Evolutionary conservation across 1,140 invertebrate genomes (phyloP).

Genomic region (Neodiprion virginianus): DNA sequence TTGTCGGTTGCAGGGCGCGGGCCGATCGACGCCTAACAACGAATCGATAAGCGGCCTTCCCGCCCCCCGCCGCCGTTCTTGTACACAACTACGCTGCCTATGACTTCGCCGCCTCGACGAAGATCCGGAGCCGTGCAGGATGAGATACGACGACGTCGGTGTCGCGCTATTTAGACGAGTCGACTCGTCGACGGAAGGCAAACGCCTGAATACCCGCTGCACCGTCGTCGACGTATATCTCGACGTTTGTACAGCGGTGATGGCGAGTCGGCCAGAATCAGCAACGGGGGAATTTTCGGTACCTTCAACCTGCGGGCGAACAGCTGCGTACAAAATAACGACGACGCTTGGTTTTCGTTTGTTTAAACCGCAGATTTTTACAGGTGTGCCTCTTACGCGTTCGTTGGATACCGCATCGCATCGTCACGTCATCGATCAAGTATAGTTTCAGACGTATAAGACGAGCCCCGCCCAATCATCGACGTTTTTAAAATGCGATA

Average conservation of each 20-base stretch:
- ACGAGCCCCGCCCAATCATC: too few species aligned
- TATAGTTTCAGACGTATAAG: too few species aligned
- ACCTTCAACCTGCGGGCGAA: not conserved
- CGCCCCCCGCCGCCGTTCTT: not conserved
- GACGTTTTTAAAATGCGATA: too few species aligned
- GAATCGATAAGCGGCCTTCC: constrained; percentile 10
- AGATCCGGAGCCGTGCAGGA: not conserved
- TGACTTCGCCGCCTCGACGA: not conserved
- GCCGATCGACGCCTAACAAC: not conserved
- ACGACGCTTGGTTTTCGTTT: not conserved
- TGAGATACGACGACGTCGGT: not conserved
- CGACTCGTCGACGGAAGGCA: not conserved
- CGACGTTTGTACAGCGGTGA: too few species aligned
- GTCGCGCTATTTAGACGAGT: not conserved
- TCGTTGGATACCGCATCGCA: not conserved
- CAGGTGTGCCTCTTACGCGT: not conserved
- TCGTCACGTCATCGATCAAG: constrained; percentile 8
- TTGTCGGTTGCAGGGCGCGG: not conserved
- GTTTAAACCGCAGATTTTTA: constrained; percentile 9
- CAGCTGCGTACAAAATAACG: not conserved
- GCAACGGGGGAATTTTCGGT: not conserved
- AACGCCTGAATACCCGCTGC: too few species aligned
- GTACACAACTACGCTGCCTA: not conserved
- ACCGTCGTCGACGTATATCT: too few species aligned
- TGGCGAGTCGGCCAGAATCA: not conserved